Conservation (phyloP, 2,113 vertebrate genomes). For the Tenebrosternarchus preto region DNA sequence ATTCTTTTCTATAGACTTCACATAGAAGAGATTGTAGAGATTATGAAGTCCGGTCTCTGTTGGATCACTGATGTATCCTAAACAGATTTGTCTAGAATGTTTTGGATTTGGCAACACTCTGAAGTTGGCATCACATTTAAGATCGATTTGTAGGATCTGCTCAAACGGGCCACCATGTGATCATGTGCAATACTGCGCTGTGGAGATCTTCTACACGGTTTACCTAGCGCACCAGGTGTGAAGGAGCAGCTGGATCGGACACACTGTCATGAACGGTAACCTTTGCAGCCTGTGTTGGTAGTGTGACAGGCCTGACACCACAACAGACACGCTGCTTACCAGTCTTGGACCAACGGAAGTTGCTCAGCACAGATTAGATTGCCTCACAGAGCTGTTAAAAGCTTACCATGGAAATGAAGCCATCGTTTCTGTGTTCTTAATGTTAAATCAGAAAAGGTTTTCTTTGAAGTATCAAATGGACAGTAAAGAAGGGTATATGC, state of each 20-base stretch:
- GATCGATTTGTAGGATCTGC: not conserved
- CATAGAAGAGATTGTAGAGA: no score
- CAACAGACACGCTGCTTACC: no score
- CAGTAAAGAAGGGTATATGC: not conserved
- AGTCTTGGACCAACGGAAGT: not conserved
- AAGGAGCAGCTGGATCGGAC: no score
- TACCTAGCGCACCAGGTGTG: no score
- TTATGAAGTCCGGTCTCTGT: no score
- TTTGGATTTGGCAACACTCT: not conserved
- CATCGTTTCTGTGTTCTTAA: no score
- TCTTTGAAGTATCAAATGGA: slow-evolving; percentile 2
- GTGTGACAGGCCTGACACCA: no score
- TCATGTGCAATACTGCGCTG: no score
- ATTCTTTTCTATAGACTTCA: no score
- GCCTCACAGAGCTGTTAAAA: not conserved
- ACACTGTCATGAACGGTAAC: no score
- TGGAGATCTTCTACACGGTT: no score
- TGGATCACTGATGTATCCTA: not conserved
- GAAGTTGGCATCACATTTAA: not conserved
- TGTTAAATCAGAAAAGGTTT: not conserved
- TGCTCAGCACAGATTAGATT: not conserved
- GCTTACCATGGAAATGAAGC: not conserved
- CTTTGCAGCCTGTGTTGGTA: no score
- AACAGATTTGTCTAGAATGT: not conserved
- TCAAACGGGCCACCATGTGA: not conserved